These are phyloP conservation scores for Chinchilla lanigera DNA, from an alignment of 2,113 vertebrate genomes.

Conservation along the genomic window DNA sequence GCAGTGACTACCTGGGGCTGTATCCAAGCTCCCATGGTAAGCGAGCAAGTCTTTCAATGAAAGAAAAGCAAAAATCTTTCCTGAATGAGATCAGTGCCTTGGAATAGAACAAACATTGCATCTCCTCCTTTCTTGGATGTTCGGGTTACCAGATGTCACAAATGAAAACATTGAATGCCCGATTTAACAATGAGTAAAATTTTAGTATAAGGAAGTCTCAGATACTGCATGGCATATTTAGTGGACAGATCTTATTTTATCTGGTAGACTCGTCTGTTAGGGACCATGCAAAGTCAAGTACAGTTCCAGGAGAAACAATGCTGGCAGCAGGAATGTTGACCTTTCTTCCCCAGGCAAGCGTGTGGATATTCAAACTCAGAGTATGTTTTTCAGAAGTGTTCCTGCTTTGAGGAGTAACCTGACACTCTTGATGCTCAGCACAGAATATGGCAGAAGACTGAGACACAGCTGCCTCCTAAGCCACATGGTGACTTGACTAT, in stretches of 20 bases:
- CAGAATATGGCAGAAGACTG: not conserved
- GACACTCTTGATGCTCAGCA: not conserved
- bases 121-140: constrained; percentile 46
- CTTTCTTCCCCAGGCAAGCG: not conserved
- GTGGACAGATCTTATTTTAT: not conserved
- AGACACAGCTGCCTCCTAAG: accelerated
- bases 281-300: not conserved
- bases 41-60: accelerated
- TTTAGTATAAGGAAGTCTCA: not conserved
- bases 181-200: not conserved
- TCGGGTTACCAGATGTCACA: not conserved
- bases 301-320: accelerated
- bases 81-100: constrained; percentile 31
- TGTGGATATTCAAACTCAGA: not conserved
- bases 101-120: constrained; percentile 36
- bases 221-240: not conserved
- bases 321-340: not conserved
- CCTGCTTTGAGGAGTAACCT: not conserved
- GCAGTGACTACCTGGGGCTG: not conserved
- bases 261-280: not conserved
- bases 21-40: not conserved
- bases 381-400: not conserved
- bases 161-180: not conserved
- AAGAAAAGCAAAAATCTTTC: constrained; percentile 55
- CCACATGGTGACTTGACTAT: not conserved